A percentile compares a stretch with the other conserved stretches of the same genome.
Conservation (phyloP, 2,113 vertebrate species). For the Orientallactaga bullata region DNA sequence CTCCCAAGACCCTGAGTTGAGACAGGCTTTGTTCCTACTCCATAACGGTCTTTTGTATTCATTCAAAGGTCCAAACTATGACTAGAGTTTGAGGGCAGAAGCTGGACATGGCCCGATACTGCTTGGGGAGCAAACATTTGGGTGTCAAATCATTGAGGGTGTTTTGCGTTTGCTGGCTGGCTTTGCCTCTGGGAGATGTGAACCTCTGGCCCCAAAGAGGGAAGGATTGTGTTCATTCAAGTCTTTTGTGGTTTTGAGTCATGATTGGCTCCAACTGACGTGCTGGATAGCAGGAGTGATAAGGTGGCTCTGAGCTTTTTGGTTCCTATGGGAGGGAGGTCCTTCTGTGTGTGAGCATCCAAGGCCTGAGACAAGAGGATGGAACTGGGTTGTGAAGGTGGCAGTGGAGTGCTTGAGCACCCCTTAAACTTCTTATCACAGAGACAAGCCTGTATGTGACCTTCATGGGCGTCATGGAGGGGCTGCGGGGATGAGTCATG, state of each 20-base stretch:
- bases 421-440: neutral
- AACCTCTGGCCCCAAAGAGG: neutral
- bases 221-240: slow-evolving; percentile 35
- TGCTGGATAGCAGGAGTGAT: neutral
- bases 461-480: neutral
- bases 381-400: neutral
- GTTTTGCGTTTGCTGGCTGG: neutral
- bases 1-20: neutral
- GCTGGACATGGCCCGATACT: neutral
- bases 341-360: neutral
- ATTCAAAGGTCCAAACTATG: neutral
- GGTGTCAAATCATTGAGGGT: neutral
- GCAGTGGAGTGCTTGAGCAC: neutral
- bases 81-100: neutral
- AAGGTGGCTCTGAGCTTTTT: fast-evolving
- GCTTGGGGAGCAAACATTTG: neutral
- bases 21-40: neutral
- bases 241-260: slow-evolving; percentile 49
- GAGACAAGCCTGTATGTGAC: fast-evolving
- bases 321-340: neutral
- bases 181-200: neutral
- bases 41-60: neutral
- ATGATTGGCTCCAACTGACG: neutral
- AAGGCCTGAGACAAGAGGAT: fast-evolving
- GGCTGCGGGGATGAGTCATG: fast-evolving